Evolutionary conservation across 1,140 invertebrate genomes (phyloP).

Genomic region (Drosophila malerkotliana): DNA sequence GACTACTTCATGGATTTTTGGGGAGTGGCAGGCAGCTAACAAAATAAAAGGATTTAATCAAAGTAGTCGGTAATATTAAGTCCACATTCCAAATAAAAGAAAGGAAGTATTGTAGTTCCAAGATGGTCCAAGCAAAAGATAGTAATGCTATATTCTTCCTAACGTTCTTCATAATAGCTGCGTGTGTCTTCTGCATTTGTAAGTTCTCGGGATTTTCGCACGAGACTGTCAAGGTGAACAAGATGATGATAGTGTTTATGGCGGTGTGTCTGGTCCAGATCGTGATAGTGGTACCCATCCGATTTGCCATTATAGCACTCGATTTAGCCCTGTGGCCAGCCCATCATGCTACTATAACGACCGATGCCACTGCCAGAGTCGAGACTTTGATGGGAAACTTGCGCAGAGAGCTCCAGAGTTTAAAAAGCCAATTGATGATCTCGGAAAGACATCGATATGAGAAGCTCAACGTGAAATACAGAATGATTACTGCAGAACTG

Average conservation of each 20-base stretch:
- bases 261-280: constrained; percentile 8
- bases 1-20: constrained; percentile 4
- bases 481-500: constrained; percentile 48
- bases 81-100: background rate
- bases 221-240: constrained; percentile 31
- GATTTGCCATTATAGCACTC: constrained; percentile 29
- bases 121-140: background rate
- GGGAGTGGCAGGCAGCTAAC: background rate
- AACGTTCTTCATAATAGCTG: constrained; percentile 7
- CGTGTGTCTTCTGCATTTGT: background rate
- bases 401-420: constrained; percentile 22
- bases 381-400: constrained; percentile 37
- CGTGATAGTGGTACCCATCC: constrained; percentile 44
- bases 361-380: background rate
- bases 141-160: constrained; percentile 14
- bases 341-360: background rate
- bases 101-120: background rate
- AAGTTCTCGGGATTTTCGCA: constrained; percentile 43
- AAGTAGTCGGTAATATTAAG: too few relatives aligned
- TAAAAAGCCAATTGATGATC: constrained; percentile 40
- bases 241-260: constrained; percentile 19
- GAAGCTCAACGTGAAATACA: constrained; percentile 55
- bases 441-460: constrained; percentile 58
- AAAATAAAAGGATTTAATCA: background rate
- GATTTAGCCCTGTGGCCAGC: constrained; percentile 42